Base-by-base conservation (phyloP, 2,888 invertebrate species). In the Mesopsocus fuscifrons region DNA sequence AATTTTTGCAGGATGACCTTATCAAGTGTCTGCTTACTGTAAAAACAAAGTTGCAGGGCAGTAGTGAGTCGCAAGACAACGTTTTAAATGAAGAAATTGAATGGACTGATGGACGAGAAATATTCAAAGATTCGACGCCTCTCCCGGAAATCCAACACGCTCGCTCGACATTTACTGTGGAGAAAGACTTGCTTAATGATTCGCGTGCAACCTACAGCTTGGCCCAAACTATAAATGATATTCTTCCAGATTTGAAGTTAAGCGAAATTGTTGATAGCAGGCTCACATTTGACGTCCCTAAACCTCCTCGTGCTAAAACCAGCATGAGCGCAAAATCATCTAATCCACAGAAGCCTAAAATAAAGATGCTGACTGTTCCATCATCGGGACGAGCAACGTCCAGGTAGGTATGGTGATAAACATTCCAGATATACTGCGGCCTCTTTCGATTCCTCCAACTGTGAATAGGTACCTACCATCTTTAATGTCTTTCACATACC, bases 61-160 rank as follows among this genome's bases (percentile, higher is more conserved):
- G 26, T 11, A 9, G 6, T 9, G 26, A 26, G 11, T 26, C 26
- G 6, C 11, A 11, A n/a, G 16, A 38, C 9, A 38, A 17, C 5
- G 20, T 6, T 6, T 15, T 9, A 34, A 17, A 13, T 20, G 38
- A 38, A 17, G 38, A 18, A 20, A 17, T 4, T 38, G 38, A 38
- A 38, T 38, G 38, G 38, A 18, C 13, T 5, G 38, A 38, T 38
- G 38, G 38, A 26, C 26, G 26, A 9, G 6, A 9, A 26, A 6
- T 26, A 26, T 26, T 26, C 26, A 26, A 26, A 26, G 11, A 26
- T 26, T 26, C 26, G 26, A 26, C 11, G 26, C 6, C 26, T 26
- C 26, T 26, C n/a, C n/a, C n/a, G n/a, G n/a, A n/a, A n/a, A n/a
- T n/a, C n/a, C n/a, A n/a, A n/a, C n/a, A n/a, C n/a, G n/a, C n/a